These are phyloP conservation scores for Colostygia pectinataria DNA, from an alignment of 2,888 invertebrate genomes.

Conservation along the genomic window DNA sequence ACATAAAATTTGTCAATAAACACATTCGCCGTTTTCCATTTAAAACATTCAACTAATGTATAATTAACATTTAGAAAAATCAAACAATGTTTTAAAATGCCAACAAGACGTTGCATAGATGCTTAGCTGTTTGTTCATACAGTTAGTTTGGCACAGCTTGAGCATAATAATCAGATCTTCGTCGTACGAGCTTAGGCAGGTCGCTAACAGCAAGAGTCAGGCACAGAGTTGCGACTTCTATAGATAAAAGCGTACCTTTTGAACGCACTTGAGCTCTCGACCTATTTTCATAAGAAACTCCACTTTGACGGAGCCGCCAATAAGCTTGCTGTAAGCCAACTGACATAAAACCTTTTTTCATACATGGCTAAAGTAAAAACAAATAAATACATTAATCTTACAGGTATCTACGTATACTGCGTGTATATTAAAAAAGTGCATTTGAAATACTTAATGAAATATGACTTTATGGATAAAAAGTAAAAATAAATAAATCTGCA, in stretches of 20 bases:
- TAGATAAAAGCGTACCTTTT: too few relatives aligned
- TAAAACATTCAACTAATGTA: not conserved
- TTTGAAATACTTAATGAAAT: slow-evolving; percentile 27
- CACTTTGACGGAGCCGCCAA: too few relatives aligned
- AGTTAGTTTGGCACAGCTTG: slow-evolving; percentile 37
- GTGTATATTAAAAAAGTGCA: slow-evolving; percentile 31
- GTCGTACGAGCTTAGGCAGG: too few relatives aligned
- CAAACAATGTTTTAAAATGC: not conserved
- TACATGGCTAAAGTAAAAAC: slow-evolving; percentile 15
- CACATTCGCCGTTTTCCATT: too few relatives aligned
- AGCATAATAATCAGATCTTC: slow-evolving; percentile 31
- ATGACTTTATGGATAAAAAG: slow-evolving; percentile 24
- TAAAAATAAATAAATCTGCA: slow-evolving; percentile 16
- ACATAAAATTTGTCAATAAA: too few relatives aligned
- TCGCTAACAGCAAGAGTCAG: too few relatives aligned
- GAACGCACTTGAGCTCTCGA: too few relatives aligned
- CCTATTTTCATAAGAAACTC: too few relatives aligned
- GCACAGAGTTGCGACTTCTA: too few relatives aligned
- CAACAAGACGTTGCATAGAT: not conserved
- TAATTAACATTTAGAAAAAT: not conserved
- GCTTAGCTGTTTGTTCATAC: slow-evolving; percentile 15
- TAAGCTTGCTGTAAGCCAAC: too few relatives aligned
- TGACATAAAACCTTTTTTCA: slow-evolving; percentile 22
- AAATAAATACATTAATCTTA: slow-evolving; percentile 29
- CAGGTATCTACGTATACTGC: slow-evolving; percentile 29